Conservation (phyloP, 2,797 vertebrate genomes). For the Mormyrus proboscirostris region DNA sequence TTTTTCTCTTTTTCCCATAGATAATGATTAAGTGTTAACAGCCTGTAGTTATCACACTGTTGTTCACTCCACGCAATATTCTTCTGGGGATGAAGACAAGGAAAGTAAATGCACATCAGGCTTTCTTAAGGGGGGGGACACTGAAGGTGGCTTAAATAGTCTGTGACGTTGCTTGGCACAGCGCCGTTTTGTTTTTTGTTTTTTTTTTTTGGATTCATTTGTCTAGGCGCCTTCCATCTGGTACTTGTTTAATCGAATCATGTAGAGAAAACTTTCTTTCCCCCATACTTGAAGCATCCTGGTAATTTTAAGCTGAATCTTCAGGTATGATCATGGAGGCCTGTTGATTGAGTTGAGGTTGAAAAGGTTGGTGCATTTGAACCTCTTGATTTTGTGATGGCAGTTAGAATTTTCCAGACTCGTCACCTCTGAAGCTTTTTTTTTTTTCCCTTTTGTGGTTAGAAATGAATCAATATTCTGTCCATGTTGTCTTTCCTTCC, state of each 20-base stretch:
- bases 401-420: background rate
- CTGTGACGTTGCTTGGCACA: slow-evolving; percentile 2
- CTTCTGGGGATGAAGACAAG: slow-evolving; percentile 32
- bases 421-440: background rate
- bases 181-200: background rate
- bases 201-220: background rate
- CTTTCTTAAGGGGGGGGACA: slow-evolving; percentile 12
- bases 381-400: background rate
- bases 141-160: background rate
- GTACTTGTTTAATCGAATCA: background rate
- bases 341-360: background rate
- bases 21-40: slow-evolving; percentile 53
- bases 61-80: slow-evolving; percentile 34
- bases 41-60: slow-evolving; percentile 48
- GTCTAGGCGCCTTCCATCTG: background rate
- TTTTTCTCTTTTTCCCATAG: slow-evolving; percentile 37
- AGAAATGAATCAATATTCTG: background rate
- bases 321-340: background rate
- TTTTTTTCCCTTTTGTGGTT: background rate
- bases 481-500: background rate
- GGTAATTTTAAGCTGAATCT: background rate
- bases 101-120: slow-evolving; percentile 15
- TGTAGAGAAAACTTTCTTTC: background rate
- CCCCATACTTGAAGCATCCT: background rate
- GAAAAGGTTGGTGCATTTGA: background rate